Base-by-base conservation (phyloP, 2,888 invertebrate species). In the Pachycephus smyrnensis region DNA sequence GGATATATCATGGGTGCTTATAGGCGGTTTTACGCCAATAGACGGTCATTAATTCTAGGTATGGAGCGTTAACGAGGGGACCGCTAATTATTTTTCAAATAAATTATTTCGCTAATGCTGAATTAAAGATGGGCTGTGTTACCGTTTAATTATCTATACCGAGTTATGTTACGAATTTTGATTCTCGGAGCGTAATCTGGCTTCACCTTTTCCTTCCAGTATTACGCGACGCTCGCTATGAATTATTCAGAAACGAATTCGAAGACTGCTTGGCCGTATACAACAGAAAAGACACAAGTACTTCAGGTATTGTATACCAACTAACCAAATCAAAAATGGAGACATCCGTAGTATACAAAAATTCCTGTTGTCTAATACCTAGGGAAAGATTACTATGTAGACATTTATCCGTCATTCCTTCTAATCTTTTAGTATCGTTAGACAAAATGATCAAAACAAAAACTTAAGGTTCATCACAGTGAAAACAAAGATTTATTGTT, bases 91-190 rank as follows among this genome's bases (percentile, higher is more conserved):
- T 75, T 75, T 68, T 40, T 40, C 12, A 75, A 75, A 75, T 68
- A 33, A 75, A 68, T 75, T 75, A 75, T 75, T 68, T 75, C 32
- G 74, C 68, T 75, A 75, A 75, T 68, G 55, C 12, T 30, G 6
- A 55, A 68, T 75, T 37, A 75, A 33, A 32, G 31, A 30, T 15
- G 12, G 75, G 15, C 75, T 23, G 30, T 68, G 75, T 37, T 30
- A 33, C 15, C n/a, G 32, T 40, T 30, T 68, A 75, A 75, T 75
- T 69, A 75, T 69, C 68, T 55, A 9, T 31, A 12, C 23, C 23
- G 68, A 31, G 40, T 75, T 68, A 68, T 30, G 31, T 75, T 69
- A 37, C 55, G 74, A 74, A 32, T 32, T 31, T 68, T n/a, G 36
- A 55, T 9, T 55, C 55, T 55, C 1, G 23, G 9, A 55, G 15